Conservation (phyloP, 2,888 invertebrate species). For the Scaptomyza flava region DNA sequence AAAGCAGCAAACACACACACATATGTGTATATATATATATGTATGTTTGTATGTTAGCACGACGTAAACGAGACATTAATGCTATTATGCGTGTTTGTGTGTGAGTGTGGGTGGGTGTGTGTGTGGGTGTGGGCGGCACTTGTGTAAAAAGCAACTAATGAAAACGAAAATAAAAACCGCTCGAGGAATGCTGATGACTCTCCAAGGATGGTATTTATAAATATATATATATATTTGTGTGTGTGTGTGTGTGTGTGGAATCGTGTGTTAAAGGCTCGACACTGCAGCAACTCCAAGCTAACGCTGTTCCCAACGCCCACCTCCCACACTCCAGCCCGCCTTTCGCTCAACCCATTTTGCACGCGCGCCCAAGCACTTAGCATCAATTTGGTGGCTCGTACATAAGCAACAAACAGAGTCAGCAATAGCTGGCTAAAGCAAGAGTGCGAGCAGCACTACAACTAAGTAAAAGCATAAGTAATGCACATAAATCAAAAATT, state of each 20-base stretch:
- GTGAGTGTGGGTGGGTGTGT: constrained; percentile 12
- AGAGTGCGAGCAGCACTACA: constrained; percentile 46
- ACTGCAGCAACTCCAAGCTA: constrained; percentile 22
- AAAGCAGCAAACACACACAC: constrained; percentile 26
- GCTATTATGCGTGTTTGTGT: constrained; percentile 61
- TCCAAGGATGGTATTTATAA: constrained; percentile 80
- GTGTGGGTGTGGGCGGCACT: constrained; percentile 64
- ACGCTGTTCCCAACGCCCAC: background rate
- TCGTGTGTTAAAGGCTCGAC: constrained; percentile 66
- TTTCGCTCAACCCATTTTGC: constrained; percentile 70
- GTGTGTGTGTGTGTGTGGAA: constrained; percentile 53
- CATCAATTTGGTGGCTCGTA: constrained; percentile 75
- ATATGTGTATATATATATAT: constrained; percentile 1
- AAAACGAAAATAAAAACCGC: constrained; percentile 81
- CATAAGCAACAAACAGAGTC: constrained; percentile 59
- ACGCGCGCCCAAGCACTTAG: constrained; percentile 77
- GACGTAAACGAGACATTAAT: constrained; percentile 77
- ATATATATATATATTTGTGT: constrained; percentile 44
- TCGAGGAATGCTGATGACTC: constrained; percentile 81
- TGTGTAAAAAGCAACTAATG: constrained; percentile 81
- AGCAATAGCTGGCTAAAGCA: constrained; percentile 14
- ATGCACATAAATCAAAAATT: constrained; percentile 83
- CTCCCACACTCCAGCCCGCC: background rate
- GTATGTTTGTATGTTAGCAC: constrained; percentile 17
- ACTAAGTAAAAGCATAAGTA: constrained; percentile 81